These are phyloP conservation scores for Syngnathus floridae DNA, from an alignment of 2,113 vertebrate species.

Conservation along the genomic window DNA sequence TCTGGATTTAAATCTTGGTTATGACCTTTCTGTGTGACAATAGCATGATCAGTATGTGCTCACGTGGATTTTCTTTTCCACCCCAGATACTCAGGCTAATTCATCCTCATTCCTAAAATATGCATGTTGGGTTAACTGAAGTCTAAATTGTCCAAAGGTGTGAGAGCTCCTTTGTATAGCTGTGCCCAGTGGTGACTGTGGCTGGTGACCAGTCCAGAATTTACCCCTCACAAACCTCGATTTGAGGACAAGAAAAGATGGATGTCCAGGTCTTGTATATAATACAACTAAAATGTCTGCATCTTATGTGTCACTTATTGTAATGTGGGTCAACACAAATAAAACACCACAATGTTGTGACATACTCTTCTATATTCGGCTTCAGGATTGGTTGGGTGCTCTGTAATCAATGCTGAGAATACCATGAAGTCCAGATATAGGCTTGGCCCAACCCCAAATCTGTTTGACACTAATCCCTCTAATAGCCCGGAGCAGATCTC, in stretches of 20 bases:
- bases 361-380: slow-evolving; percentile 19
- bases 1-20: neutral
- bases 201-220: too few species aligned
- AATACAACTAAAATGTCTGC: slow-evolving; percentile 9
- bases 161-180: neutral
- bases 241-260: neutral
- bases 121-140: neutral
- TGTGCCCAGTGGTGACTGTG: neutral
- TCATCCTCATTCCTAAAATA: neutral
- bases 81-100: neutral
- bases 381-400: slow-evolving; percentile 39
- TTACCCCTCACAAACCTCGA: neutral
- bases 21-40: neutral
- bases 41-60: neutral
- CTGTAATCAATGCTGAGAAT: slow-evolving; percentile 60
- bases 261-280: neutral
- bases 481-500: slow-evolving; percentile 64
- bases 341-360: slow-evolving; percentile 37
- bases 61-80: neutral
- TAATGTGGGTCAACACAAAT: slow-evolving; percentile 38
- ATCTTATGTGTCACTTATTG: slow-evolving; percentile 8
- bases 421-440: slow-evolving; percentile 61
- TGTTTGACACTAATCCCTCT: slow-evolving; percentile 64
- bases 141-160: neutral
- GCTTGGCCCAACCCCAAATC: slow-evolving; percentile 58